A percentile compares a stretch with the other conserved stretches of the same genome.
Evolutionary conservation across 2,797 vertebrate species (phyloP).

Genomic region (Pipistrellus pygmaeus): DNA sequence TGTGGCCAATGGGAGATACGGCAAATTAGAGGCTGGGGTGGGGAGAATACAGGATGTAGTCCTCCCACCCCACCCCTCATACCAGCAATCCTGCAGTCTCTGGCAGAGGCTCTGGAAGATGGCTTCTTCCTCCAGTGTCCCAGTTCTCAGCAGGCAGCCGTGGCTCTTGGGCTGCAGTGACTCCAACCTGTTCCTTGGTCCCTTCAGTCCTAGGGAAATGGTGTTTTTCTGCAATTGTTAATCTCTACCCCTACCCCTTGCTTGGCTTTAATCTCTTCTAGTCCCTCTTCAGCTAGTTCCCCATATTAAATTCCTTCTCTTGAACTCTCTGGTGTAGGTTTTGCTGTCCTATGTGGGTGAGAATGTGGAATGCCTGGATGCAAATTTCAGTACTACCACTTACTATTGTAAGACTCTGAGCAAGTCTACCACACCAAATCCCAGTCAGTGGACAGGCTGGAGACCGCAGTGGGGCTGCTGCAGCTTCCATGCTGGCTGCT

Average conservation of each 20-base stretch:
- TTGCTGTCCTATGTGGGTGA: background rate
- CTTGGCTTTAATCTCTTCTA: background rate
- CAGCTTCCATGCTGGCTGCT: background rate
- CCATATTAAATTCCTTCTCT: background rate
- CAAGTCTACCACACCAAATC: background rate
- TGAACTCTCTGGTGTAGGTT: background rate
- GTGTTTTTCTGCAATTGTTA: background rate
- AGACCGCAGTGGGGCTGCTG: background rate
- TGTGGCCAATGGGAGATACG: background rate
- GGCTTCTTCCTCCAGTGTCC: background rate
- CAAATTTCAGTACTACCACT: background rate
- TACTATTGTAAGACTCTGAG: background rate
- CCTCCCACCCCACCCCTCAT: background rate
- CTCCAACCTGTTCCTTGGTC: background rate
- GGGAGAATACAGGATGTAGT: background rate
- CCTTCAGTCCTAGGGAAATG: background rate
- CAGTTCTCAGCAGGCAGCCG: background rate
- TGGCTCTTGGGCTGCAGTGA: background rate
- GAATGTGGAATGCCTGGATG: background rate
- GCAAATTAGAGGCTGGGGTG: background rate
- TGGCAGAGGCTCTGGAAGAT: background rate
- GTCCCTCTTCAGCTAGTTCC: background rate
- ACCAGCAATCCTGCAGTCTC: background rate
- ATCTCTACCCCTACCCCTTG: background rate
- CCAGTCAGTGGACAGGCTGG: background rate